Base-by-base conservation (phyloP, 2,113 vertebrate genomes). In the Prunella himalayana region DNA sequence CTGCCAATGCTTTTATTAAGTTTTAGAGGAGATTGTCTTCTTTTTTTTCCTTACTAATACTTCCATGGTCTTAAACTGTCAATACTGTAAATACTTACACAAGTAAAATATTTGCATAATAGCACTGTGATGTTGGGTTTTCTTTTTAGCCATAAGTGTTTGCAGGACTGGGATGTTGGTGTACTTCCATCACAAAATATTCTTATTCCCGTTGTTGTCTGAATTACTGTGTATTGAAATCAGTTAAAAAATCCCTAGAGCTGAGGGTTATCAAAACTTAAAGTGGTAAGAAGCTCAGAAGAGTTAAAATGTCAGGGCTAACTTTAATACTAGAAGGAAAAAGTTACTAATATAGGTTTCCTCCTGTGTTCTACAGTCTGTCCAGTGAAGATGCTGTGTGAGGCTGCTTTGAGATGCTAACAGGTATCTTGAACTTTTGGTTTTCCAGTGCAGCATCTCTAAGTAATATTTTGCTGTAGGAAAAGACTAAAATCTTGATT, bases 341-440 rank as follows among this genome's bases (percentile, higher is more conserved):
- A 96, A 97, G 88, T 95, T 97, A 96, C 95, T 96, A 97, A 97
- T 95, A 94, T 94, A 96, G 97, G 96, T 96, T 97, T 96, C 96
- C 95, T 97, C 95, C 95, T 97, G 96, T 97, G 95, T 97, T 95
- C 95, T 96, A 92, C 94, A 96, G 95, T 97, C 95, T 96, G 95
- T 97, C 96, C 93, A 97, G 93, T 97, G 97, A 97, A 97, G 95
- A 97, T 95, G 96, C 95, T 97, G 96, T 97, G 95, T 96, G 97
- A 95, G 95, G 94, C 92, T 97, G 94, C 95, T 96, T 96, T 96
- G 97, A 97, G 95, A 96, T 97, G 96, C 92, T 96, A 95, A 95
- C 95, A 95, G 95, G 95, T 97, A 95, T 94, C 95, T 96, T 96
- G 95, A 97, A 96, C 94, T 94, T 97, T 97, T 96, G 92, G 95